A percentile compares a stretch with the other conserved stretches of the same genome.
Conservation (phyloP, 2,113 vertebrate species). For the Noctilio leporinus region DNA sequence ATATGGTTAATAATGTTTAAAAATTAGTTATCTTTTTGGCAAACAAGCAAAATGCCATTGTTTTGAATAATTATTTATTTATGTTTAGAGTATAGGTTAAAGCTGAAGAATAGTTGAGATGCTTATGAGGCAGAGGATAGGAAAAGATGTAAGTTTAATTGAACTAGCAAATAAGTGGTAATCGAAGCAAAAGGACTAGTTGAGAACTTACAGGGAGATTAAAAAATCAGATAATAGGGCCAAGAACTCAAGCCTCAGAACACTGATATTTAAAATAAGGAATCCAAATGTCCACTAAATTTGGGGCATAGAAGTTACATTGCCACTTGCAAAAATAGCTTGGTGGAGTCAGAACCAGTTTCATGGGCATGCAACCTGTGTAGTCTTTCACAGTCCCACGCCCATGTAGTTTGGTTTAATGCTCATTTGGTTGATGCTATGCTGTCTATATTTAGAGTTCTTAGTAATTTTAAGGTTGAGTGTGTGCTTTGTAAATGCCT, state of each 20-base stretch:
- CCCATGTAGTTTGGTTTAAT: neutral
- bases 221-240: neutral
- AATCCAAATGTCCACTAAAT: neutral
- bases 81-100: neutral
- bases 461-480: neutral
- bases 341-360: neutral
- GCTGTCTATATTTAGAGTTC: neutral
- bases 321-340: neutral
- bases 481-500: neutral
- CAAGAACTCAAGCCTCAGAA: neutral
- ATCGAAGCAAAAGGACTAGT: neutral
- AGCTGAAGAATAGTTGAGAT: neutral
- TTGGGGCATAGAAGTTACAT: neutral
- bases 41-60: neutral
- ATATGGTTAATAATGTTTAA: neutral
- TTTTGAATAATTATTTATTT: neutral
- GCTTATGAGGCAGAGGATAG: neutral
- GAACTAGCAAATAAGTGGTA: neutral
- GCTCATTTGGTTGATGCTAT: neutral
- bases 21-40: neutral
- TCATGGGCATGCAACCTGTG: fast-evolving
- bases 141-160: neutral
- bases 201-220: neutral
- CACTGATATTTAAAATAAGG: neutral
- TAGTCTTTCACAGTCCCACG: neutral